Conservation (phyloP, 2,888 invertebrate species). For the Diaprepes abbreviatus region DNA sequence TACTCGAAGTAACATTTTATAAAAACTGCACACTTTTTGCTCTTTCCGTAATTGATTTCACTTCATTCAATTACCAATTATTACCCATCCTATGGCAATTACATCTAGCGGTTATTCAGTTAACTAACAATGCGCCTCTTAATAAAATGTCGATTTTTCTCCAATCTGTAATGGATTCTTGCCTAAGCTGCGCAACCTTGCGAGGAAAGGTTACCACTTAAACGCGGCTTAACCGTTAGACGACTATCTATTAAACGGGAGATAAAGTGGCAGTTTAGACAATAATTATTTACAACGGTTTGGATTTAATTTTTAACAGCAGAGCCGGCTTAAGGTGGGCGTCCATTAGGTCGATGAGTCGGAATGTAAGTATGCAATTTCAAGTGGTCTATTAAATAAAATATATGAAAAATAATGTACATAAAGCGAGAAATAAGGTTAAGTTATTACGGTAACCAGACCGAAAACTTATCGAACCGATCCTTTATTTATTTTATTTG, state of each 20-base stretch:
- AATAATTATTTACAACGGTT: conserved; percentile 35
- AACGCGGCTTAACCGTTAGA: conserved; percentile 32
- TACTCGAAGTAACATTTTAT: too few relatives aligned
- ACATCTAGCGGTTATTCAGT: conserved; percentile 12
- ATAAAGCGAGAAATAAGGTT: too few relatives aligned
- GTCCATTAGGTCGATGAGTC: too few relatives aligned
- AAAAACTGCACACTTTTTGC: too few relatives aligned
- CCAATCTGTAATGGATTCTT: conserved; percentile 30
- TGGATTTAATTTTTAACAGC: conserved; percentile 23
- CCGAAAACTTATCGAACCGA: too few relatives aligned
- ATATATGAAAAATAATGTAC: too few relatives aligned
- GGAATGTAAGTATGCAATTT: too few relatives aligned
- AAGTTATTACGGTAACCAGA: too few relatives aligned
- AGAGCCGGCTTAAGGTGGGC: too few relatives aligned
- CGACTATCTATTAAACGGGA: conserved; percentile 42
- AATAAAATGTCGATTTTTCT: conserved; percentile 36
- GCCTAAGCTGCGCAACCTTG: conserved; percentile 31
- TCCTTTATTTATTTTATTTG: too few relatives aligned
- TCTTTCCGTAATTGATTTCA: too few relatives aligned
- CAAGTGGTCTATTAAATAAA: too few relatives aligned
- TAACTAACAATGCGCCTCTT: conserved; percentile 23
- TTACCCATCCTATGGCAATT: background rate
- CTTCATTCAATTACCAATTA: conserved; percentile 3
- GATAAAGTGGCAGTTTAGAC: conserved; percentile 41
- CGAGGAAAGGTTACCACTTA: conserved; percentile 31